A percentile compares a stretch with the other conserved stretches of the same genome.
These are phyloP conservation scores for Agrotis ipsilon DNA, from an alignment of 2,888 invertebrate genomes.

Conservation along the genomic window DNA sequence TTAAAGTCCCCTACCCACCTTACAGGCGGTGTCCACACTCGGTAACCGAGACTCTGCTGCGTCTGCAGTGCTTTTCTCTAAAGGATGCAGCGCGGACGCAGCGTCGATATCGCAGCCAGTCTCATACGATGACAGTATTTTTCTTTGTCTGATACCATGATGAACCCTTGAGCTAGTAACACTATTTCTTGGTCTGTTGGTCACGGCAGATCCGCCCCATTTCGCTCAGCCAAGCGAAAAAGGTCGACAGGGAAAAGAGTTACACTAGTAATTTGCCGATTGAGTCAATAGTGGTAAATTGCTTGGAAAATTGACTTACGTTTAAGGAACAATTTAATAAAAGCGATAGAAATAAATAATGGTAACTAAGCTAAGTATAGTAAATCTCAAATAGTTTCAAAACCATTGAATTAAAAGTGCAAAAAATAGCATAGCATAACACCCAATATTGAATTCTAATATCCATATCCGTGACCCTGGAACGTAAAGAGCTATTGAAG, in stretches of 20 bases:
- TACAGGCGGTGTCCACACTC: too few species aligned
- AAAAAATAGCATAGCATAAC: too few species aligned
- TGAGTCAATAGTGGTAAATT: neutral
- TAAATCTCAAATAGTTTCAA: neutral
- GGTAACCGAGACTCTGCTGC: too few species aligned
- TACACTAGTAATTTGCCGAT: neutral
- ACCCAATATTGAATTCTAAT: too few species aligned
- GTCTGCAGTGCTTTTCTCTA: too few species aligned
- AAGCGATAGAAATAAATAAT: neutral
- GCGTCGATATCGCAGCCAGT: too few species aligned
- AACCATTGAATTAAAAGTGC: too few species aligned
- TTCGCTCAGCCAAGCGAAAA: constrained; percentile 33
- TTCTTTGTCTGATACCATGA: neutral
- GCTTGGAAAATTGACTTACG: neutral
- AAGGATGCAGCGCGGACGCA: too few species aligned
- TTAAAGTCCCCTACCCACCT: too few species aligned
- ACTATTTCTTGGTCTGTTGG: constrained; percentile 27
- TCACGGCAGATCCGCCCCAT: constrained; percentile 3
- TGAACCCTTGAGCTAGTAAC: constrained; percentile 42
- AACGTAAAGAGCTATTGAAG: too few species aligned
- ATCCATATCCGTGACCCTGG: too few species aligned
- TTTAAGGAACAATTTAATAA: too few species aligned
- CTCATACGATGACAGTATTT: neutral
- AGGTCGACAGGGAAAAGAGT: constrained; percentile 13
- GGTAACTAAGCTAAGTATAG: neutral